Evolutionary conservation across 2,888 invertebrate species (phyloP).

Genomic region (Electrophaes corylata): DNA sequence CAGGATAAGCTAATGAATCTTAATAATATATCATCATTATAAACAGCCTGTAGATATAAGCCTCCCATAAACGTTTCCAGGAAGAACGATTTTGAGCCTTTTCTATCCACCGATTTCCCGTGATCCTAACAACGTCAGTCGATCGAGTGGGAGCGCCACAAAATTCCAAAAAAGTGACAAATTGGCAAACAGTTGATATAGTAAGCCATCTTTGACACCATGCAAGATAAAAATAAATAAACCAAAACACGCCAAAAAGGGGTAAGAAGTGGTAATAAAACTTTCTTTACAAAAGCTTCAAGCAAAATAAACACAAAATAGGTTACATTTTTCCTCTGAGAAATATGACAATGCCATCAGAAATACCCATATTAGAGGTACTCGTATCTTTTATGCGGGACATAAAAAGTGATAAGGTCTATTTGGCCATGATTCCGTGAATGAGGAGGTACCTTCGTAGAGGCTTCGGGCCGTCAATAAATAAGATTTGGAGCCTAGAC

Average conservation of each 20-base stretch:
- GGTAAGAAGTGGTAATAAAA: background rate
- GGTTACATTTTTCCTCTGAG: conserved; percentile 33
- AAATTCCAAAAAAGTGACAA: no score
- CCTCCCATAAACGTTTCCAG: no score
- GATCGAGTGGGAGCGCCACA: no score
- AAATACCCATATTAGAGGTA: conserved; percentile 31
- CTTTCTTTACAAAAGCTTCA: background rate
- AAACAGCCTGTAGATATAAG: no score
- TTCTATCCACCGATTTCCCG: no score
- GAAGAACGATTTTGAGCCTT: no score
- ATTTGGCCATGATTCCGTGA: conserved; percentile 21
- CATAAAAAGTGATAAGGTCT: conserved; percentile 41
- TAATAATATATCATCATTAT: background rate
- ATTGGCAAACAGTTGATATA: no score
- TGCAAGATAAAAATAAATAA: background rate
- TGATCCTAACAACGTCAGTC: no score
- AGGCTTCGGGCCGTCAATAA: conserved; percentile 26
- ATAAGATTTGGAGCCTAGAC: conserved; percentile 27
- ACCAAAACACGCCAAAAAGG: background rate
- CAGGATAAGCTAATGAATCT: background rate
- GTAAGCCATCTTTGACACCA: no score
- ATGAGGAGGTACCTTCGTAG: conserved; percentile 28
- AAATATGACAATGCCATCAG: conserved; percentile 42
- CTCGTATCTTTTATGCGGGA: conserved; percentile 33
- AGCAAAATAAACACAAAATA: conserved; percentile 30